phyloP scores from a whole-genome alignment of 2,113 vertebrate species.

The Chionomys nivalis region DNA sequence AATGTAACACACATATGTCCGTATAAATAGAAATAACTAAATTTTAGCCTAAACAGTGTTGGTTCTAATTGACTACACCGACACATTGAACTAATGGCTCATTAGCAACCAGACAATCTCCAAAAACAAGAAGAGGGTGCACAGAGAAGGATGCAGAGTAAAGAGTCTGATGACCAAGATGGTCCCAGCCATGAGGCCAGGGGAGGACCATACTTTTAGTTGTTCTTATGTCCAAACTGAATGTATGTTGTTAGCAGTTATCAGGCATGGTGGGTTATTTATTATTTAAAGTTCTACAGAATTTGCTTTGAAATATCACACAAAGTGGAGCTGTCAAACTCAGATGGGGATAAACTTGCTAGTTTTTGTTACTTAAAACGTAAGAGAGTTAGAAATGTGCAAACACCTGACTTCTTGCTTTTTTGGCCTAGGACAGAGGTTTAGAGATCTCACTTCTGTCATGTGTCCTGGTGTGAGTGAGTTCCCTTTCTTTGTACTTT shows the following conservation, averaged over 20 bases:
- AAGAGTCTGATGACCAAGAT: background rate
- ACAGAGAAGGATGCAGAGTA: background rate
- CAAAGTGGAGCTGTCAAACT: background rate
- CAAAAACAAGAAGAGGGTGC: background rate
- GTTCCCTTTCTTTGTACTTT: background rate
- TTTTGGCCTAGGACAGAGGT: background rate
- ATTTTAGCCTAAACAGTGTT: background rate
- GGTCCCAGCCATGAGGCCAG: background rate
- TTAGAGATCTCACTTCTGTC: background rate
- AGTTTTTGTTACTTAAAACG: background rate
- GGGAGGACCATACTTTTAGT: background rate
- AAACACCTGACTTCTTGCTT: background rate
- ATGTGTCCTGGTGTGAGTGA: background rate
- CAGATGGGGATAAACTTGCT: background rate
- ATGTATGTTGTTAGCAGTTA: background rate
- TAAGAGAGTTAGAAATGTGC: background rate
- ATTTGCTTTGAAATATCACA: background rate
- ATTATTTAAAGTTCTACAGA: background rate
- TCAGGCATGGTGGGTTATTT: background rate
- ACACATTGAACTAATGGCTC: background rate
- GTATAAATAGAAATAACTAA: background rate
- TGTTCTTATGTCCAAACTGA: background rate
- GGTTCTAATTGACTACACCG: background rate
- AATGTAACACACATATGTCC: background rate
- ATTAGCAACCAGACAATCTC: background rate